Evolutionary conservation across 1,140 invertebrate genomes (phyloP).

Genomic region (Stenopsyche tienmushanensis): DNA sequence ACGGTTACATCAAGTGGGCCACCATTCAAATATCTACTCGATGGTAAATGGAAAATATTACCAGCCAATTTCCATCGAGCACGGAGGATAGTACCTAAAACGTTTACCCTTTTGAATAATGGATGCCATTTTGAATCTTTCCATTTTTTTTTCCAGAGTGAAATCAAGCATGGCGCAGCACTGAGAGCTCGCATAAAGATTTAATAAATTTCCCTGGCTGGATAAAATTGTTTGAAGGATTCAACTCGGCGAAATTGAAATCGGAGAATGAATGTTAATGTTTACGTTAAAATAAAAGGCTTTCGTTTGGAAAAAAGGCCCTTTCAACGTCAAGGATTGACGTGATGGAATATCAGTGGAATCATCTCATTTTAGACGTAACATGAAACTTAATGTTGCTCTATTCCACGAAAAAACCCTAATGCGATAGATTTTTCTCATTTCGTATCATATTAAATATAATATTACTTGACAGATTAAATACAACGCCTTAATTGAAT

Average conservation of each 20-base stretch:
- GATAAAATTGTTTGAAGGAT: neutral
- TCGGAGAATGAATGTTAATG: constrained; percentile 18
- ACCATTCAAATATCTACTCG: neutral
- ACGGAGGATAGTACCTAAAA: constrained; percentile 5
- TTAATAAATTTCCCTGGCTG: constrained; percentile 20
- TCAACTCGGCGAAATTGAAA: constrained; percentile 14
- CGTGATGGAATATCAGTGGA: neutral
- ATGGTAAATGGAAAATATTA: constrained; percentile 34
- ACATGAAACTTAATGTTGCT: neutral
- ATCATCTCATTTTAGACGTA: neutral
- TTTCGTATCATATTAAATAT: too few species aligned
- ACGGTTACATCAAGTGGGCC: constrained; percentile 9
- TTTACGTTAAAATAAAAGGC: constrained; percentile 16
- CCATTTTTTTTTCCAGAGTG: constrained; percentile 5
- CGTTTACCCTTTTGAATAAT: constrained; percentile 37
- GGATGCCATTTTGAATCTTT: constrained; percentile 35
- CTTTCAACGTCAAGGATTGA: neutral
- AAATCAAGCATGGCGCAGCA: constrained; percentile 3
- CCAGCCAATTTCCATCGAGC: constrained; percentile 30
- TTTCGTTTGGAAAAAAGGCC: neutral
- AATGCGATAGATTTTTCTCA: neutral
- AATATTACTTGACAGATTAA: too few species aligned
- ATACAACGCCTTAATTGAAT: too few species aligned
- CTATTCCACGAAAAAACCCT: neutral
- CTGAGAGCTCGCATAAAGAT: constrained; percentile 19